Percentiles rank a stretch among this genome's conserved stretches.
These are phyloP conservation scores for Hippocampus guttulatus DNA, from an alignment of 2,113 vertebrate genomes.

Conservation along the genomic window DNA sequence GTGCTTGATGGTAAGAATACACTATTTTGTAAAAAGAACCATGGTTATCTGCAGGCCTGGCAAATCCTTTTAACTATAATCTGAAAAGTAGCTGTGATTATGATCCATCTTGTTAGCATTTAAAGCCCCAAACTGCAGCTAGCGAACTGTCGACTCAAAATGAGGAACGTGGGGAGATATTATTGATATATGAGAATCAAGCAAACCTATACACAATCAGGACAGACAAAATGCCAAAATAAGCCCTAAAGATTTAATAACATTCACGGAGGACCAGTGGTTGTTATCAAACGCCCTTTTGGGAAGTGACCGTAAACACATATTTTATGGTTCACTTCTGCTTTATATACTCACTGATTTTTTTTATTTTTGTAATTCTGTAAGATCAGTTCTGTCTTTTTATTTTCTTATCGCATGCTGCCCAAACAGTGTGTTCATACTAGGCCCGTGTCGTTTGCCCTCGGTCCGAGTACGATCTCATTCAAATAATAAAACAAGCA, in stretches of 20 bases:
- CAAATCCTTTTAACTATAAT: slow-evolving; percentile 4
- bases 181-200: background rate
- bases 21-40: background rate
- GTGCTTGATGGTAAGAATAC: slow-evolving; percentile 4
- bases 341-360: background rate
- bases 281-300: background rate
- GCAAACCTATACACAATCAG: background rate
- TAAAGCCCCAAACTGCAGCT: background rate
- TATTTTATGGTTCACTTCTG: background rate
- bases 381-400: background rate
- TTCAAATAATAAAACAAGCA: slow-evolving; percentile 23
- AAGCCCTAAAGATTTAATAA: too few relatives aligned
- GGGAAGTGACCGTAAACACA: background rate
- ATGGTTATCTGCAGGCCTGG: background rate
- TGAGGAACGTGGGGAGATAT: background rate
- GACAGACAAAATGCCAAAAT: background rate
- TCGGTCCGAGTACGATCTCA: background rate
- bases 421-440: slow-evolving; percentile 3
- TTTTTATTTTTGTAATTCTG: background rate
- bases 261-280: background rate
- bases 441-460: slow-evolving; percentile 29
- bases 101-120: background rate
- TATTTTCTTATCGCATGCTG: slow-evolving; percentile 11
- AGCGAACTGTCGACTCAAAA: background rate
- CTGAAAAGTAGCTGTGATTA: background rate